These are phyloP conservation scores for Danaus plexippus DNA, from an alignment of 1,140 invertebrate species.

Conservation along the genomic window DNA sequence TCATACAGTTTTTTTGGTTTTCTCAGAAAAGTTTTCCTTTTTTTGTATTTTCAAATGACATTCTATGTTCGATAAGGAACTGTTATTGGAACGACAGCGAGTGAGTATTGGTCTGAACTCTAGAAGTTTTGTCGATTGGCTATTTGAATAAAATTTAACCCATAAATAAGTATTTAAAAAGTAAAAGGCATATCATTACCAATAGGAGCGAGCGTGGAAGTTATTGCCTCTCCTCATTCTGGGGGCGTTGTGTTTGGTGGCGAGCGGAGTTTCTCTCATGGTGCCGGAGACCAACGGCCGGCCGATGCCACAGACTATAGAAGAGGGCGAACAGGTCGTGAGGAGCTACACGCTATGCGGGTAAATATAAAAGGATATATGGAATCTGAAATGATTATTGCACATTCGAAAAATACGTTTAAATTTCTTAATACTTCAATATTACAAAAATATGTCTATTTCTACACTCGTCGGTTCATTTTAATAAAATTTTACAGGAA, in stretches of 20 bases:
- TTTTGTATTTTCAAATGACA: too few relatives aligned
- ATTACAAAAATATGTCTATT: too few relatives aligned
- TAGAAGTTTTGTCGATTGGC: too few relatives aligned
- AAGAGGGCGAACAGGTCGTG: conserved; percentile 46
- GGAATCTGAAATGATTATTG: neutral
- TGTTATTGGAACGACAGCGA: too few relatives aligned
- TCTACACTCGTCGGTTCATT: conserved; percentile 3
- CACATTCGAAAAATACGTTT: neutral
- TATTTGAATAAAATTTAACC: too few relatives aligned
- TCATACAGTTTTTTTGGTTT: too few relatives aligned
- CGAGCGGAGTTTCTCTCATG: conserved; percentile 28
- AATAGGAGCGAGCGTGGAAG: conserved; percentile 39
- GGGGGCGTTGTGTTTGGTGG: conserved; percentile 27
- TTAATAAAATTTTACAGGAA: conserved; percentile 28
- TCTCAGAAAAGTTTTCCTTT: too few relatives aligned
- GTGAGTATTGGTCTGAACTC: too few relatives aligned
- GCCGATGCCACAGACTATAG: conserved; percentile 51
- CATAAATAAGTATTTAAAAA: too few relatives aligned
- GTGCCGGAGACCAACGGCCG: conserved; percentile 48
- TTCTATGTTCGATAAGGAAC: too few relatives aligned
- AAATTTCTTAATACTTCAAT: neutral
- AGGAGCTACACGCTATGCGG: conserved; percentile 45
- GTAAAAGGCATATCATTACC: too few relatives aligned
- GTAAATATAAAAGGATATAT: conserved; percentile 21
- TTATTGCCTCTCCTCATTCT: conserved; percentile 40